Base-by-base conservation (phyloP, 2,888 invertebrate genomes). In the Euproctis similis region DNA sequence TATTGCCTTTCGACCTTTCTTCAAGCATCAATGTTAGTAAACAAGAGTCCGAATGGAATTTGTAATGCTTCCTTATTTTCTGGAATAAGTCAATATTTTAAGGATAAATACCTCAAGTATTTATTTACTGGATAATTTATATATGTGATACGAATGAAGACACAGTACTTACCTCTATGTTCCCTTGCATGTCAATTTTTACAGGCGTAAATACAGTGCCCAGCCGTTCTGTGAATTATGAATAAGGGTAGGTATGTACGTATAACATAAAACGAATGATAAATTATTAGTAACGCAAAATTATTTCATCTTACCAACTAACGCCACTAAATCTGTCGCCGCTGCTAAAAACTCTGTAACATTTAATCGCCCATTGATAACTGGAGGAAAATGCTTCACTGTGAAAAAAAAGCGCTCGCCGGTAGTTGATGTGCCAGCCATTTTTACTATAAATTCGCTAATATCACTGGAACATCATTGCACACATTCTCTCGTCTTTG, bases 151-250 rank as follows among this genome's bases (percentile, higher is more conserved):
- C 4, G 8, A n/a, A 17, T 17, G n/a, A n/a, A n/a, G n/a, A 8
- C 8, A 19, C 4, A 11, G 9, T 24, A 41, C 85, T 87, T 77
- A 92, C 93, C 63, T 88, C 86, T 45, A 93, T 89, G 69, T 93
- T 93, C 50, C 90, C 90, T 72, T 88, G 87, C 88, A 94, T 91
- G 57, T 94, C 93, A 67, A 87, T 87, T 52, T 89, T 90, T 20
- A 93, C 89, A 12, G 92, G 91, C 24, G 88, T 82, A 68, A 93
- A 92, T 8, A 89, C 74, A 68, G 88, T 90, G 27, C 93, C 93
- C 59, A 93, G 88, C 46, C 87, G 86, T 54, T 92, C 93, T 92
- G 81, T 42, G 21, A 17, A 12, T 4, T n/a, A n/a, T n/a, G n/a
- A n/a, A n/a, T n/a, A n/a, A n/a, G n/a, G n/a, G n/a, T n/a, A n/a